Evolutionary conservation across 2,888 invertebrate species (phyloP).

Genomic region (Brachylomia viminalis): DNA sequence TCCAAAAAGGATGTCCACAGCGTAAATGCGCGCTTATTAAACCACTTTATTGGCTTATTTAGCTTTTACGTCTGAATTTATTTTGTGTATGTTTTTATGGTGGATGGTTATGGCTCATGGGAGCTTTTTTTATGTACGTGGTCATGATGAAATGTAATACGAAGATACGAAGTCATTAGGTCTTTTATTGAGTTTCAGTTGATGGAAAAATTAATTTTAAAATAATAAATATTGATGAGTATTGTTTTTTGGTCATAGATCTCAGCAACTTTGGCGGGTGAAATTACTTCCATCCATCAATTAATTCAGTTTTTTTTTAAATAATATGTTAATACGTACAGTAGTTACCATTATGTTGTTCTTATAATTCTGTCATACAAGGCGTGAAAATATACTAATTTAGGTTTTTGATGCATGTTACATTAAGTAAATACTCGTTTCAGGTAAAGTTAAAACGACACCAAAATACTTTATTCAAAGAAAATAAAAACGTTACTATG

Average conservation of each 20-base stretch:
- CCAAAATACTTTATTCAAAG: slow-evolving; percentile 2
- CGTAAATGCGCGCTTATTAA: slow-evolving; percentile 81
- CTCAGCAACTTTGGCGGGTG: no score
- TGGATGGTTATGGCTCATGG: slow-evolving; percentile 30
- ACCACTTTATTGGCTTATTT: slow-evolving; percentile 81
- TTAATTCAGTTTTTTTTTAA: neutral
- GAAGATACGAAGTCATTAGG: slow-evolving; percentile 29
- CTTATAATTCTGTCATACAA: neutral
- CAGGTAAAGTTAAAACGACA: neutral
- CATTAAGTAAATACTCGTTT: no score
- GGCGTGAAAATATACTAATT: neutral
- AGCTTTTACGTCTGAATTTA: slow-evolving; percentile 74
- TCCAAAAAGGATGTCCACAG: slow-evolving; percentile 75
- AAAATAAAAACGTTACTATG: slow-evolving; percentile 26
- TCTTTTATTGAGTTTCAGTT: slow-evolving; percentile 42
- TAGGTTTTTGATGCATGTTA: neutral
- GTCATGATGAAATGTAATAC: slow-evolving; percentile 44
- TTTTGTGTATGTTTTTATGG: slow-evolving; percentile 69
- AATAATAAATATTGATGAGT: neutral
- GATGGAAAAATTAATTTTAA: slow-evolving; percentile 11
- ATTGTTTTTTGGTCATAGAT: neutral
- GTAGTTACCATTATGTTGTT: neutral
- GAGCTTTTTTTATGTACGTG: slow-evolving; percentile 52
- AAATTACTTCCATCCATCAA: neutral
- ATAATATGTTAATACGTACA: neutral